These are phyloP conservation scores for Corynorhinus townsendii DNA, from an alignment of 2,113 vertebrate species.

Conservation along the genomic window DNA sequence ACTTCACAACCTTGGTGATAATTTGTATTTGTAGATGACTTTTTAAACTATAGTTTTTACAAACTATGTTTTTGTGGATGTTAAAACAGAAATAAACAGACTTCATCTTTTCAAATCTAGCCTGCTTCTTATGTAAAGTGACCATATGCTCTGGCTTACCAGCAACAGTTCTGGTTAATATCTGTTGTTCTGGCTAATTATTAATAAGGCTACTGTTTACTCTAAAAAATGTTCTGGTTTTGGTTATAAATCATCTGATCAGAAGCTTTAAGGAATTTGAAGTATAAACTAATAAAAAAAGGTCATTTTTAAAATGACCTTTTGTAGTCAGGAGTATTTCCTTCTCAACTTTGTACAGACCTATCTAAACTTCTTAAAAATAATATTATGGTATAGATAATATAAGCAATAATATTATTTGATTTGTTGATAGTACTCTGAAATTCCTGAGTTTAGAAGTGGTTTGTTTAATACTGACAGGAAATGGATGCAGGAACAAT, in stretches of 20 bases:
- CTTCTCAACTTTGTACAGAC: neutral
- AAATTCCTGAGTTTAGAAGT: conserved; percentile 43
- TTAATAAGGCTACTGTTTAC: conserved; percentile 33
- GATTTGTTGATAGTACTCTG: neutral
- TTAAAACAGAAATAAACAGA: neutral
- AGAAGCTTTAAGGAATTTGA: conserved; percentile 35
- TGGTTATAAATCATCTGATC: conserved; percentile 12
- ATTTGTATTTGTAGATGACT: neutral
- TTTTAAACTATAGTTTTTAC: neutral
- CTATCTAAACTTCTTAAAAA: conserved; percentile 14
- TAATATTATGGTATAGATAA: neutral
- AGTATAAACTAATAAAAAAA: conserved; percentile 39
- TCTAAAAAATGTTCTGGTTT: conserved; percentile 32
- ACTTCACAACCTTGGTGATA: neutral
- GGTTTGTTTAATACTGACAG: neutral
- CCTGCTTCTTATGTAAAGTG: neutral
- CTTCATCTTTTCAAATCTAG: neutral
- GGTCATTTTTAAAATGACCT: neutral
- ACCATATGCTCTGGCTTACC: neutral
- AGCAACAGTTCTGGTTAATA: conserved; percentile 21
- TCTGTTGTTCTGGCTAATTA: conserved; percentile 44
- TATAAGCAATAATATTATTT: neutral
- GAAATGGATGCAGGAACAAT: conserved; percentile 5
- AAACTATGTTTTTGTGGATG: neutral
- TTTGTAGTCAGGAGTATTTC: conserved; percentile 23